Conservation (phyloP, 1,140 invertebrate genomes). For the Campoletis sonorensis region DNA sequence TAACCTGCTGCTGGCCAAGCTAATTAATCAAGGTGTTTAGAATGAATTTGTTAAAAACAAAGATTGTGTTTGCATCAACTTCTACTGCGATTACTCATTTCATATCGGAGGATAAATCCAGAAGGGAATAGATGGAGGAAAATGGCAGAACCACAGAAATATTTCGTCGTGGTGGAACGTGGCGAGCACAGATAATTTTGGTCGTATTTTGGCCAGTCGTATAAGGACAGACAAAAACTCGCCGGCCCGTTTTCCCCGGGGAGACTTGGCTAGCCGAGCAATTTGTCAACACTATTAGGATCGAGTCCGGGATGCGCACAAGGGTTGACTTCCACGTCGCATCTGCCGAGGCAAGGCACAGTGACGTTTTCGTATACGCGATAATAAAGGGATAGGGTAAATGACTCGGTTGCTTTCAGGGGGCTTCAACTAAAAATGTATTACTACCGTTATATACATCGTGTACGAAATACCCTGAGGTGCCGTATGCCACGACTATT, state of each 20-base stretch:
- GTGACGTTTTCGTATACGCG: slow-evolving; percentile 53
- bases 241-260: slow-evolving; percentile 61
- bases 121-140: slow-evolving; percentile 16
- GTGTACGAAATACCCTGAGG: slow-evolving; percentile 18
- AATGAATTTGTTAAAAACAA: too few species aligned
- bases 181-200: slow-evolving; percentile 54
- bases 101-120: too few species aligned
- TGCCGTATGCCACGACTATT: slow-evolving; percentile 49
- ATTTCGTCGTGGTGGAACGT: slow-evolving; percentile 12
- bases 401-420: slow-evolving; percentile 62
- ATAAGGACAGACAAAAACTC: slow-evolving; percentile 48
- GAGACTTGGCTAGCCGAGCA: slow-evolving; percentile 73
- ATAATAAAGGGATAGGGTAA: slow-evolving; percentile 74
- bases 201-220: slow-evolving; percentile 66
- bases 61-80: too few species aligned
- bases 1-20: too few species aligned
- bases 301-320: slow-evolving; percentile 52
- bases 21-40: too few species aligned
- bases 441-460: slow-evolving; percentile 46
- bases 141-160: slow-evolving; percentile 16
- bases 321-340: slow-evolving; percentile 72
- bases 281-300: slow-evolving; percentile 77
- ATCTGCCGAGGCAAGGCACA: slow-evolving; percentile 69
- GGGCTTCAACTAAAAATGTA: slow-evolving; percentile 57
- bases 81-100: too few species aligned